These are phyloP conservation scores for Canis aureus DNA, from an alignment of 2,113 vertebrate genomes.

Conservation along the genomic window DNA sequence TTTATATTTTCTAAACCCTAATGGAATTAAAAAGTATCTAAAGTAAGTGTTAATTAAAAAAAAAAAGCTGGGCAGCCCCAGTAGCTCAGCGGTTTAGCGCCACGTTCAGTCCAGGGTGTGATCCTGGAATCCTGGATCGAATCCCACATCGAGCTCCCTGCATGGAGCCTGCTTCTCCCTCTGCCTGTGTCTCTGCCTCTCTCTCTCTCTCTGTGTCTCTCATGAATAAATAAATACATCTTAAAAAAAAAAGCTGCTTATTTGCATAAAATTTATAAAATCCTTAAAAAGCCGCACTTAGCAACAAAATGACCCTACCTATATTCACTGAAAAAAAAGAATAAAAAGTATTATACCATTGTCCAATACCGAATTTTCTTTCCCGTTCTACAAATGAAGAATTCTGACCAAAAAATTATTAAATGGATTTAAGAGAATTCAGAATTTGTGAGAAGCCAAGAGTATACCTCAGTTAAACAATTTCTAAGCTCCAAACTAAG, in stretches of 20 bases:
- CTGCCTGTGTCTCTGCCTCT: too few species aligned
- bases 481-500: neutral
- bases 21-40: constrained; percentile 34
- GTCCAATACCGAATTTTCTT: neutral
- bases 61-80: too few species aligned
- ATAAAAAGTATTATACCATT: neutral
- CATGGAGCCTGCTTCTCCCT: too few species aligned
- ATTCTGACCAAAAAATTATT: constrained; percentile 35
- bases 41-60: neutral
- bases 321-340: constrained; percentile 10
- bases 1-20: neutral
- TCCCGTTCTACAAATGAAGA: constrained; percentile 39
- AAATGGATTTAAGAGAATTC: constrained; percentile 42
- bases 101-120: too few species aligned
- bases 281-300: constrained; percentile 36
- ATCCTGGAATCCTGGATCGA: too few species aligned
- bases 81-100: too few species aligned
- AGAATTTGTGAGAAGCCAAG: constrained; percentile 33
- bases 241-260: neutral
- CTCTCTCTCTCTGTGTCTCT: too few species aligned
- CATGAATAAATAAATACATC: too few species aligned
- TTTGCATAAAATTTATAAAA: constrained; percentile 50
- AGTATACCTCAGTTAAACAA: constrained; percentile 17
- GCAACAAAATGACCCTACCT: constrained; percentile 29
- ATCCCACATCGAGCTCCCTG: too few species aligned